These are phyloP conservation scores for Armadillidium nasatum DNA, from an alignment of 1,140 invertebrate species.

Conservation along the genomic window DNA sequence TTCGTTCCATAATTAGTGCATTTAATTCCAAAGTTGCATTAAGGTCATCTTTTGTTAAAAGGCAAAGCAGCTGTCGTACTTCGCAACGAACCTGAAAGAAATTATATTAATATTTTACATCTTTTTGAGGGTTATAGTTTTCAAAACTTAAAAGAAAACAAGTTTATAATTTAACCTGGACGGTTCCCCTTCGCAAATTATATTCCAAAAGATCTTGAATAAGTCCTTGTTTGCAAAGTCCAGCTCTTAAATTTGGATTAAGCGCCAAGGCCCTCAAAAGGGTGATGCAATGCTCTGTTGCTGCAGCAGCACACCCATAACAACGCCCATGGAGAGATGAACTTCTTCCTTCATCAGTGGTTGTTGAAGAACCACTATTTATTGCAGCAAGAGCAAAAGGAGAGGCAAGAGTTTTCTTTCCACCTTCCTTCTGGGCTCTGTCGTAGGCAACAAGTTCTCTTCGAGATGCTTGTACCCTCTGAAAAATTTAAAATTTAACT, in stretches of 20 bases:
- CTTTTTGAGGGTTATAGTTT: too few relatives aligned
- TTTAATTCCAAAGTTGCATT: conserved; percentile 81
- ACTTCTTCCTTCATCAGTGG: conserved; percentile 51
- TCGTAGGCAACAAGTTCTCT: conserved; percentile 90
- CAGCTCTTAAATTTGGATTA: conserved; percentile 67
- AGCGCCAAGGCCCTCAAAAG: conserved; percentile 84
- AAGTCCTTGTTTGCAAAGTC: conserved; percentile 77
- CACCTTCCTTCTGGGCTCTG: conserved; percentile 60
- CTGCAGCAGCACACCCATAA: conserved; percentile 78
- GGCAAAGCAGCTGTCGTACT: conserved; percentile 77
- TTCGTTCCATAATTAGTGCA: conserved; percentile 71
- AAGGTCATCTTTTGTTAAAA: conserved; percentile 85
- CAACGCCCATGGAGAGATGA: conserved; percentile 58
- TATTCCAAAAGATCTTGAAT: conserved; percentile 85
- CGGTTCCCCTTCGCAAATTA: conserved; percentile 71
- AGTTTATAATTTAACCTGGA: conserved; percentile 49
- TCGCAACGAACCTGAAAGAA: conserved; percentile 67
- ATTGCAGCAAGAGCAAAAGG: conserved; percentile 26
- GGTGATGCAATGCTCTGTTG: conserved; percentile 89
- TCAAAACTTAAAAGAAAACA: not conserved
- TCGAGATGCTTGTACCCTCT: conserved; percentile 81
- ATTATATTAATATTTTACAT: conserved; percentile 49
- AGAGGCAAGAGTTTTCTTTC: conserved; percentile 50
- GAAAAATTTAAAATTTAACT: conserved; percentile 27
- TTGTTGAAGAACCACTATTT: conserved; percentile 49